A percentile compares a stretch with the other conserved stretches of the same genome.
phyloP scores from a whole-genome alignment of 2,113 vertebrate genomes.

The Alethe diademata region DNA sequence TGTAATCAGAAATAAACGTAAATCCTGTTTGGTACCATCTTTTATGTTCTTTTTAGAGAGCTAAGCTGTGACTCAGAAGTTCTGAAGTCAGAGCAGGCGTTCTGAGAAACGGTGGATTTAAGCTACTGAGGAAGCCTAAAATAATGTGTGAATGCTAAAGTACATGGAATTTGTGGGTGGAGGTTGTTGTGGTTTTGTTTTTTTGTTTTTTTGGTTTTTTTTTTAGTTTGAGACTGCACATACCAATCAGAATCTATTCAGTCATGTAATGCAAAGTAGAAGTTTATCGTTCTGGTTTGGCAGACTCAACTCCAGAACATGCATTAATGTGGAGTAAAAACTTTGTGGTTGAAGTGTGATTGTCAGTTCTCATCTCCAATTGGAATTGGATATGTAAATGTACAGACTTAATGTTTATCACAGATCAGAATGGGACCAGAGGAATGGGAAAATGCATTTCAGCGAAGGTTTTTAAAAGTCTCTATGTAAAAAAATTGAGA shows the following conservation, averaged over 20 bases:
- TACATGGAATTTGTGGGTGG: neutral
- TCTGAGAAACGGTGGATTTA: neutral
- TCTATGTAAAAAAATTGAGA: neutral
- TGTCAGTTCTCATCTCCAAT: neutral
- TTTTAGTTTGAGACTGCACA: accelerated
- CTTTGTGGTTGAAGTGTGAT: neutral
- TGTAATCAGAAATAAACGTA: neutral
- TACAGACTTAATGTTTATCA: neutral
- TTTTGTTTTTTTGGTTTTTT: neutral
- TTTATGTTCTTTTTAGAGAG: neutral
- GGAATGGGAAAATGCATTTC: neutral
- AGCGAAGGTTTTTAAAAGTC: neutral
- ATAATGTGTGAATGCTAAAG: neutral
- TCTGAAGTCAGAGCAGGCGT: neutral
- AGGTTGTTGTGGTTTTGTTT: neutral
- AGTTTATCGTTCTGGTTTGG: neutral
- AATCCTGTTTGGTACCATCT: neutral
- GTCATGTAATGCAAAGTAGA: neutral
- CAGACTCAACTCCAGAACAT: neutral
- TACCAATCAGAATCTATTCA: neutral
- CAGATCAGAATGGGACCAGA: neutral
- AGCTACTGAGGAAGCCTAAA: neutral
- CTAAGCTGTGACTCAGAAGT: neutral
- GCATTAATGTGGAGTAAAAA: neutral
- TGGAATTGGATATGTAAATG: accelerated